Evolutionary conservation across 2,888 invertebrate genomes (phyloP), one percentile per base, ranked within the genome.

Genomic region (Hydriomena furcata): DNA sequence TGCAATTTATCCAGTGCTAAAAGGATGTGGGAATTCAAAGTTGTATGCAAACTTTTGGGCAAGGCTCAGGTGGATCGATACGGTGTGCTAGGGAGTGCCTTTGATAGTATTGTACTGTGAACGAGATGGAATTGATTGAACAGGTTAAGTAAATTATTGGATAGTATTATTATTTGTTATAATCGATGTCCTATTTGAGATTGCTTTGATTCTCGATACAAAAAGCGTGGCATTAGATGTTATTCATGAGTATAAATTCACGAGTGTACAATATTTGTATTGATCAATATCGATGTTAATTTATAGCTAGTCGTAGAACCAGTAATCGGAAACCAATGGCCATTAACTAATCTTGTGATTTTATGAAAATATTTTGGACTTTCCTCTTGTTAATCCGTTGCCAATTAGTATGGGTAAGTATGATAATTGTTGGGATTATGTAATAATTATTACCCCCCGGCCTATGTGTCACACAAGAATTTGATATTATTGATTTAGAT

Each of bases 401-500:
- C 63, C 66, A 69, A 62, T 68, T 63, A 63, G 66, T 27, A 37
- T 25, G 70, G 70, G 68, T 71, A 65, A 61, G 66, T 70, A 62
- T 64, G 67, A 65, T 66, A 68, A n/a, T 62, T 65, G 67, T 75
- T 63, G 65, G 66, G 60, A 68, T 65, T 66, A 52, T 56, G 58
- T 52, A 54, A 55, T 53, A 46, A 58, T 52, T 65, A 63, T 57
- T 67, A 64, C 60, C 61, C 60, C 61, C 65, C 58, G 66, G 65
- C 66, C 66, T 65, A 65, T 61, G 60, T 66, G 73, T 74, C 72
- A 68, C 74, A 67, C 73, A 70, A 69, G 66, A 68, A 70, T 73
- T 71, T 81, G 82, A 85, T 85, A 84, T 83, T 84, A 80, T 74
- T 68, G 75, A 77, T 83, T 71, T 71, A 71, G 82, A 80, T 71